These are phyloP conservation scores for Megathymus violae DNA, from an alignment of 1,140 invertebrate species.

Conservation along the genomic window DNA sequence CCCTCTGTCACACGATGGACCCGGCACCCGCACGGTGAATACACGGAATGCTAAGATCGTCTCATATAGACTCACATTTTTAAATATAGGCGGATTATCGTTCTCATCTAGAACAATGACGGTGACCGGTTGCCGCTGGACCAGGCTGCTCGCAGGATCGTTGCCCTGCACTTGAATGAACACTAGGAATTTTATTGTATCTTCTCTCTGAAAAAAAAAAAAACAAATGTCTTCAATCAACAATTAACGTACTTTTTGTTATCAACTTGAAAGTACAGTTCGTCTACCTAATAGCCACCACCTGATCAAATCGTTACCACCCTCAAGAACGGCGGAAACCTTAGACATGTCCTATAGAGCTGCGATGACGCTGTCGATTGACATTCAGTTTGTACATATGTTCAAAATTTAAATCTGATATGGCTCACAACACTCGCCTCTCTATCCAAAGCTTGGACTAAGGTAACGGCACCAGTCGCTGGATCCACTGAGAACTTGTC, in stretches of 20 bases:
- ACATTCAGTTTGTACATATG: too few species aligned
- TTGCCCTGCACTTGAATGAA: conserved; percentile 91
- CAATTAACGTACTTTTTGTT: too few species aligned
- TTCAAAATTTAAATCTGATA: too few species aligned
- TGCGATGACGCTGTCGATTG: too few species aligned
- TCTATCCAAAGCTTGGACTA: conserved; percentile 91
- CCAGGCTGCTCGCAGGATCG: conserved; percentile 88
- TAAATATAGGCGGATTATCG: conserved; percentile 93
- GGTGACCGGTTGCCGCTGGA: conserved; percentile 88
- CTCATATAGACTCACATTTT: conserved; percentile 89
- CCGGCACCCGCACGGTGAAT: too few species aligned
- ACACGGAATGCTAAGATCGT: too few species aligned
- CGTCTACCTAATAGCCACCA: too few species aligned
- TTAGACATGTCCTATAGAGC: neutral
- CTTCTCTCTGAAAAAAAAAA: conserved; percentile 87
- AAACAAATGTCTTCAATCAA: too few species aligned
- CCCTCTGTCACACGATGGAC: too few species aligned
- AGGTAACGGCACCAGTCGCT: conserved; percentile 90
- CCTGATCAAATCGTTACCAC: too few species aligned
- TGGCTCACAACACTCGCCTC: conserved; percentile 88
- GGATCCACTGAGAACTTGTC: conserved; percentile 91
- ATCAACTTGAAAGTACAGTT: too few species aligned
- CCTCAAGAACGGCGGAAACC: too few species aligned
- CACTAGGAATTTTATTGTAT: conserved; percentile 90
- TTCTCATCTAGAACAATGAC: conserved; percentile 95